Conservation (phyloP, 1,140 invertebrate species). For the Drosophila dunni region DNA sequence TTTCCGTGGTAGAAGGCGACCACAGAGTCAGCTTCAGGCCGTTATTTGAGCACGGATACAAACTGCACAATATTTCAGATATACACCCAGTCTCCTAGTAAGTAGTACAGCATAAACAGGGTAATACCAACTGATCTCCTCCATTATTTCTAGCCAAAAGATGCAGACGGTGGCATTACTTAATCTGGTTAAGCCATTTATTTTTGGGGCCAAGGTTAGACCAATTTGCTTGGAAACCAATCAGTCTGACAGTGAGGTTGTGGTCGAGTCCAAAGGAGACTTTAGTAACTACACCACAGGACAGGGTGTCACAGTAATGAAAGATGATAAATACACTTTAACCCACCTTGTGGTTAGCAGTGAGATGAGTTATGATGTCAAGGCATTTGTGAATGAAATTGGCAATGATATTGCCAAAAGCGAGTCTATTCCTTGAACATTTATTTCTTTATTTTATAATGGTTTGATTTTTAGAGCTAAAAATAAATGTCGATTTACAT, state of each 20-base stretch:
- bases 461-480: slow-evolving; percentile 62
- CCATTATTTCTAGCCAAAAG: background rate
- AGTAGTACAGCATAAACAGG: background rate
- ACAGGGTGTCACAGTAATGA: background rate
- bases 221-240: slow-evolving; percentile 18
- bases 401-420: background rate
- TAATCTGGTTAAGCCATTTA: slow-evolving; percentile 10
- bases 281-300: background rate
- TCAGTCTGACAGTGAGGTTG: background rate
- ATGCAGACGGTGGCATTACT: background rate
- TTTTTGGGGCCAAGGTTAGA: slow-evolving; percentile 2
- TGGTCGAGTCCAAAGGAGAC: accelerated
- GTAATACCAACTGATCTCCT: background rate
- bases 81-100: slow-evolving; percentile 21
- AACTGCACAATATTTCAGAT: slow-evolving; percentile 24
- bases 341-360: background rate
- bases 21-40: background rate
- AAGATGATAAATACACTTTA: background rate
- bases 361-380: background rate
- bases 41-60: slow-evolving; percentile 17
- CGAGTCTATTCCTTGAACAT: slow-evolving; percentile 49
- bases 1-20: background rate
- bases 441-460: slow-evolving; percentile 73
- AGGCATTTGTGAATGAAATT: background rate
- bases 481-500: slow-evolving; percentile 67